Conservation (phyloP, 2,888 invertebrate genomes). For the Pherbina coryleti region DNA sequence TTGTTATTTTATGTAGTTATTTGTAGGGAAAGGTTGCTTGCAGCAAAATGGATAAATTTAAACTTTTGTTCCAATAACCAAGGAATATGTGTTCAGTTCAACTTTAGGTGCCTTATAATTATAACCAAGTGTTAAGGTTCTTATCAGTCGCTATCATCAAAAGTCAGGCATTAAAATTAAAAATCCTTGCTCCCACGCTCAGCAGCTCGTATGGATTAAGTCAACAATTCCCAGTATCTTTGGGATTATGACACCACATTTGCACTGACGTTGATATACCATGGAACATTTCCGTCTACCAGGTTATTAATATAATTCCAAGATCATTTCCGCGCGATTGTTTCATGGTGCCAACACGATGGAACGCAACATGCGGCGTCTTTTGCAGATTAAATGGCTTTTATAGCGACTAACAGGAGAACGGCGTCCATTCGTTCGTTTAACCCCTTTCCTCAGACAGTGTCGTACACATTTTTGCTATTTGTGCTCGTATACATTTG, state of each 20-base stretch:
- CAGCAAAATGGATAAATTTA: not conserved
- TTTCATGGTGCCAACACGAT: not conserved
- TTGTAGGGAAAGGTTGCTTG: not conserved
- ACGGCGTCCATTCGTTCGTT: conserved; percentile 25
- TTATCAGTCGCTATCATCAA: not conserved
- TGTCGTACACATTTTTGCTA: conserved; percentile 42
- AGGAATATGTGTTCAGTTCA: too few relatives aligned
- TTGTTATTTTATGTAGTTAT: not conserved
- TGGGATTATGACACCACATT: conserved; percentile 33
- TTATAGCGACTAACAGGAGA: conserved; percentile 21
- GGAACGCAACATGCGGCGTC: conserved; percentile 30
- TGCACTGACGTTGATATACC: conserved; percentile 4
- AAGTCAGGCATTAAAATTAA: not conserved
- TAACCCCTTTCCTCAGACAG: not conserved
- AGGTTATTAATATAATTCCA: conserved; percentile 30
- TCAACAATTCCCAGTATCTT: conserved; percentile 19
- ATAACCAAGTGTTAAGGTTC: not conserved
- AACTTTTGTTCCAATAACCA: too few relatives aligned
- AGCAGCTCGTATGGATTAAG: not conserved
- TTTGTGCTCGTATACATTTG: conserved; percentile 47
- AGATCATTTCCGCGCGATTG: conserved; percentile 32
- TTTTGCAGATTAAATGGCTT: conserved; percentile 38
- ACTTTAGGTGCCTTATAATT: too few relatives aligned
- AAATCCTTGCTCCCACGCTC: not conserved
- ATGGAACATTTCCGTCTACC: not conserved